Conservation (phyloP, 2,888 invertebrate species). For the Masnerella sp. region DNA sequence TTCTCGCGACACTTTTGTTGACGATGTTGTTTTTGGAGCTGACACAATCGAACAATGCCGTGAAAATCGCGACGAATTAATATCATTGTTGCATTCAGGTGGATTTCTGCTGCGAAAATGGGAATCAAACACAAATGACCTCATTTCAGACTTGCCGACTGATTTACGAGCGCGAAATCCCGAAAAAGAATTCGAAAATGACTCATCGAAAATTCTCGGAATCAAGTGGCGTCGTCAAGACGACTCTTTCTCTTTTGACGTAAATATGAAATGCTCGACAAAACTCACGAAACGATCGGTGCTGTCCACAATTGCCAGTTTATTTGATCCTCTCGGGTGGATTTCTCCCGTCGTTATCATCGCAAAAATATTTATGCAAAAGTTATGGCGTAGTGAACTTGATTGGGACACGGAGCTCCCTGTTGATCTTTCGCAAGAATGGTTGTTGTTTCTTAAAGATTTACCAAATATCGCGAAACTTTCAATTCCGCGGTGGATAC, state of each 20-base stretch:
- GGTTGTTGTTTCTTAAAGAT: background rate
- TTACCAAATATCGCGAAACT: background rate
- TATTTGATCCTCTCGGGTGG: constrained; percentile 28
- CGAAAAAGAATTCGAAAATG: background rate
- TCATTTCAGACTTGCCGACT: background rate
- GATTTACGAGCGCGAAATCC: constrained; percentile 1
- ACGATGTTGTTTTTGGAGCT: constrained; percentile 12
- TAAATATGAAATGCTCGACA: background rate
- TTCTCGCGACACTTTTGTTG: constrained; percentile 7
- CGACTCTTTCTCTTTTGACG: constrained; percentile 10
- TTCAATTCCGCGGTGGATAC: constrained; percentile 39
- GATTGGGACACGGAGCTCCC: constrained; percentile 18
- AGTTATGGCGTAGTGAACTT: constrained; percentile 4
- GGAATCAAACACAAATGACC: constrained; percentile 12
- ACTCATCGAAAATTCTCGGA: constrained; percentile 16
- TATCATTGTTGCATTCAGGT: background rate
- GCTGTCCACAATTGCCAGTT: background rate
- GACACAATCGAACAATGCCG: constrained; percentile 5
- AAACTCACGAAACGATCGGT: constrained; percentile 9
- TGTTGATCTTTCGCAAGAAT: background rate
- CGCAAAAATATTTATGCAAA: constrained; percentile 15
- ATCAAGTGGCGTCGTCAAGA: constrained; percentile 24
- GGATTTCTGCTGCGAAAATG: constrained; percentile 24
- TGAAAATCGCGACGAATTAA: constrained; percentile 6
- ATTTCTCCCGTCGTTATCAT: constrained; percentile 1